Evolutionary conservation across 2,888 invertebrate genomes (phyloP), one percentile per base, ranked within the genome.

Genomic region (Desoria tigrina): DNA sequence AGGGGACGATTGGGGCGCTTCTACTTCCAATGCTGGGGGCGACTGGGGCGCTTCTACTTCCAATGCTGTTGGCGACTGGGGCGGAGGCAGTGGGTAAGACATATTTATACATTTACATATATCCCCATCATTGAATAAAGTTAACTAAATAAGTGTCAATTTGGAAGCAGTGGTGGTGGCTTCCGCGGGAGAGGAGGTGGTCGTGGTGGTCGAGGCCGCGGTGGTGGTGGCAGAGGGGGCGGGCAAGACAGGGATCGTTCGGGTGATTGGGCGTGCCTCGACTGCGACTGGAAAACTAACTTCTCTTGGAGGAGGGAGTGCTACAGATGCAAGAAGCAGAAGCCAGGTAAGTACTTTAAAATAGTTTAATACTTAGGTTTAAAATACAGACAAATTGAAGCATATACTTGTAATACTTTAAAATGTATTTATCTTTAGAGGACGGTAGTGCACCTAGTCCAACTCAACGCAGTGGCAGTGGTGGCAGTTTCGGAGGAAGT

Each of bases 191-290:
- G 55, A n/a, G 55, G 55, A 9, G 37, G 55, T 32, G 55, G 55
- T 28, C 55, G 55, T 14, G 55, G 55, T 24, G 9, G 55, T 32
- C 32, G 55, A 16, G 55, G 55, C 37, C 32, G 32, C 11, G 32
- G 55, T 24, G 21, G 55, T 55, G 55, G 55, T 6, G 55, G 32
- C 32, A 27, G 65, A 11, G 63, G 63, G 26, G n/a, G 28, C 2
- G 55, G 55, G 6, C 6, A 39, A 39, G 39, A 39, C 16, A 9
- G 39, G 16, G 39, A 39, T 11, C 39, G 39, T 16, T 39, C 39
- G 27, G 61, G 57, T 18, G 57, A 61, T 18, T 65, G 65, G 65
- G 50, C 14, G 1, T 65, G 65, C 39, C 23, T 56, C 2, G 58
- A 49, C 16, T 37, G 37, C 23, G 21, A 42, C 18, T 56, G 63